Percentiles rank a stretch among this genome's conserved stretches.
Evolutionary conservation across 2,888 invertebrate genomes (phyloP).

Genomic region (Rhimphoctona megacephalus): DNA sequence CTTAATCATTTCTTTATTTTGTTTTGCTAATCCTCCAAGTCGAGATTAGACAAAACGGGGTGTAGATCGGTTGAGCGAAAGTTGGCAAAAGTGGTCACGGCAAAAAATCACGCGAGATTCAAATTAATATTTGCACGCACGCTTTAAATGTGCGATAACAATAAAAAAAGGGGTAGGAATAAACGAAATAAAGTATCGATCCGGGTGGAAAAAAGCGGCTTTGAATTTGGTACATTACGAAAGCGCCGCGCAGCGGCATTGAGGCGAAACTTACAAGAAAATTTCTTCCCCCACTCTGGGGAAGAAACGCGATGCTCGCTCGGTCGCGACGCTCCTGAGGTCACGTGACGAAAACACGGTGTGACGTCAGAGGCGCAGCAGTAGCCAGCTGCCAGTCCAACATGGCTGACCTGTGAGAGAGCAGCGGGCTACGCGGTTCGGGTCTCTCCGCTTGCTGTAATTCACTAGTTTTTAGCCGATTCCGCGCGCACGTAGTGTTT

Average conservation of each 20-base stretch:
- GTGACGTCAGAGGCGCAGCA: constrained; percentile 84
- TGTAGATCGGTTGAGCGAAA: not conserved
- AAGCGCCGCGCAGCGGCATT: constrained; percentile 20
- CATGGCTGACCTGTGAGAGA: constrained; percentile 87
- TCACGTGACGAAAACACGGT: constrained; percentile 89
- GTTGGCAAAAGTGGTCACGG: not conserved
- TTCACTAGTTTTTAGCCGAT: constrained; percentile 73
- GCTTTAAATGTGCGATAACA: not conserved
- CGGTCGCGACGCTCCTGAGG: constrained; percentile 72
- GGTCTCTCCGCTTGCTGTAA: constrained; percentile 75
- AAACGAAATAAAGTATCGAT: constrained; percentile 13
- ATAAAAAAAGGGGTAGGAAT: not conserved
- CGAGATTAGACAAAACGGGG: not conserved
- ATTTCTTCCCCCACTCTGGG: not conserved
- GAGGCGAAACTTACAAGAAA: not conserved
- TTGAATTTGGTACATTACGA: constrained; percentile 15
- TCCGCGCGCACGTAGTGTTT: constrained; percentile 71
- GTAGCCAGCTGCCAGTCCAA: constrained; percentile 85
- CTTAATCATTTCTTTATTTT: no score
- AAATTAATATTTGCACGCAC: constrained; percentile 22
- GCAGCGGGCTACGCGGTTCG: constrained; percentile 77
- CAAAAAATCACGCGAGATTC: constrained; percentile 19
- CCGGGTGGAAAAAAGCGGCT: constrained; percentile 1
- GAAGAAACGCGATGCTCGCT: not conserved
- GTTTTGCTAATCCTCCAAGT: not conserved